A percentile compares a stretch with the other conserved stretches of the same genome.
Conservation (phyloP, 1,140 invertebrate species). For the Drosophila pruinosa region DNA sequence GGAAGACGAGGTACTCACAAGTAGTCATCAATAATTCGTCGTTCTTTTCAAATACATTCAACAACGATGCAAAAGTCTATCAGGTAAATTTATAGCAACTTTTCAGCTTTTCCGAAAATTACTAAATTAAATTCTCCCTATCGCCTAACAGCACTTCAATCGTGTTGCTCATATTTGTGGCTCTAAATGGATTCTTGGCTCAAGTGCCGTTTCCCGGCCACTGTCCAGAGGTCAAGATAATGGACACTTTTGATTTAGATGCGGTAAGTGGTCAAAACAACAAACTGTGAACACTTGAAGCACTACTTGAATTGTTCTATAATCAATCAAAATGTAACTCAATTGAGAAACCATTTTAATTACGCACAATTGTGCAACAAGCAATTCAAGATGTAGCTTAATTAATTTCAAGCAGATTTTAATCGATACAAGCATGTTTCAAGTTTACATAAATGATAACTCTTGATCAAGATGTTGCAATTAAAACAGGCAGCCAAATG, state of each 20-base stretch:
- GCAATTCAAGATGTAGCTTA: background rate
- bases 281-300: background rate
- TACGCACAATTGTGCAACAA: constrained; percentile 16
- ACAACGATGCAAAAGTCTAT: constrained; percentile 11
- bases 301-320: background rate
- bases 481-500: too few species aligned
- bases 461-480: too few species aligned
- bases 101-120: background rate
- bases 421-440: background rate
- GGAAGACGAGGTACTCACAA: constrained; percentile 11
- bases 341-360: constrained; percentile 15
- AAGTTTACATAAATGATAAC: background rate
- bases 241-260: constrained; percentile 85
- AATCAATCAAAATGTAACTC: constrained; percentile 20
- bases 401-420: constrained; percentile 2
- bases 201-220: constrained; percentile 87
- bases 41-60: background rate
- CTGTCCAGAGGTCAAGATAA: constrained; percentile 87
- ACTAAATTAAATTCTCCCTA: background rate
- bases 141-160: constrained; percentile 33
- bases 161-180: constrained; percentile 38
- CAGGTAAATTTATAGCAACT: constrained; percentile 19
- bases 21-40: background rate
- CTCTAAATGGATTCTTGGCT: constrained; percentile 53
- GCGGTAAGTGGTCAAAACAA: constrained; percentile 82